Percentiles rank a stretch among this genome's conserved stretches.
Conservation (phyloP, 2,797 vertebrate species). For the Parauchenoglanis ngamensis region DNA sequence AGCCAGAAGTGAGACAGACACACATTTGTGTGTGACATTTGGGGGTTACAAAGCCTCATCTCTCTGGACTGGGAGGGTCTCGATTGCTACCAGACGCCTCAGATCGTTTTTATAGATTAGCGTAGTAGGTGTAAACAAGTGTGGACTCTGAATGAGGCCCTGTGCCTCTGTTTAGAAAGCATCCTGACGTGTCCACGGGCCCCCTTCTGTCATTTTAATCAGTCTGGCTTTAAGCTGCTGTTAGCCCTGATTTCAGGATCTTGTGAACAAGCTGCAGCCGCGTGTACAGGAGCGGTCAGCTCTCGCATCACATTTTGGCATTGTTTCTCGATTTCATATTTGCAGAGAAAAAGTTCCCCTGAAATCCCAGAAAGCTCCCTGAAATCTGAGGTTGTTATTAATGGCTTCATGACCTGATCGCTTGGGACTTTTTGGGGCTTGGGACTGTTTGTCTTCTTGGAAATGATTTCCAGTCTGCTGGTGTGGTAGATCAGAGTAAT, state of each 20-base stretch:
- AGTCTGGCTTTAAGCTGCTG: neutral
- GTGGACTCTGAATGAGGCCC: slow-evolving; percentile 1
- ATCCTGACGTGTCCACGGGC: neutral
- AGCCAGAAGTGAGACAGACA: slow-evolving; percentile 17
- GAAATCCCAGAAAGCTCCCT: neutral
- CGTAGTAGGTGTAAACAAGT: neutral
- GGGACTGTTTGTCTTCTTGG: neutral
- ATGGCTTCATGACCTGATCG: neutral
- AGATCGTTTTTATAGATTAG: slow-evolving; percentile 9
- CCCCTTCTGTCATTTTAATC: neutral
- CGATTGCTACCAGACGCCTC: slow-evolving; percentile 8
- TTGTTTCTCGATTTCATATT: neutral
- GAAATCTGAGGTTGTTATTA: neutral
- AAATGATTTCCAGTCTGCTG: neutral
- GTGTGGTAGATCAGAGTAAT: neutral
- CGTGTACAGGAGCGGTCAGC: neutral
- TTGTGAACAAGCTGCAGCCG: neutral
- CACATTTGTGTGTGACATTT: slow-evolving; percentile 18
- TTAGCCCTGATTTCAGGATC: neutral
- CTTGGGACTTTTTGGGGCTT: too few species aligned
- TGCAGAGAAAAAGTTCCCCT: neutral
- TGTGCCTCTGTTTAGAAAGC: slow-evolving; percentile 2
- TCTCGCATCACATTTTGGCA: neutral
- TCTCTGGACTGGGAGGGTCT: slow-evolving; percentile 16
- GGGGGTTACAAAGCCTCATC: slow-evolving; percentile 9